These are phyloP conservation scores for Pseudococcus viburni DNA, from an alignment of 2,888 invertebrate species.

Conservation along the genomic window DNA sequence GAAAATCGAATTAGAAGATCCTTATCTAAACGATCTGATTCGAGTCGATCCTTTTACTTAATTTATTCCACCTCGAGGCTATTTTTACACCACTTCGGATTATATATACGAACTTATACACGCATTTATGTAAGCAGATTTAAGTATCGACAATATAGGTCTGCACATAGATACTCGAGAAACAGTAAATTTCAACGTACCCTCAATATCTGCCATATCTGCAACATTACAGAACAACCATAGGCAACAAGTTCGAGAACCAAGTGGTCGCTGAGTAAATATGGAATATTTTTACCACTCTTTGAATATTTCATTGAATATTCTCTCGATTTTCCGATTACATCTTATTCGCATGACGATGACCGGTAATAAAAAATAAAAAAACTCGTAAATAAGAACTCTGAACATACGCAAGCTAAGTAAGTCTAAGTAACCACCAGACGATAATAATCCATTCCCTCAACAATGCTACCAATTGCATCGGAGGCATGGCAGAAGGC, in stretches of 20 bases:
- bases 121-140: too few species aligned
- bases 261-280: background rate
- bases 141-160: too few species aligned
- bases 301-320: conserved; percentile 14
- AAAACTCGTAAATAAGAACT: background rate
- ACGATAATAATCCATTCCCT: conserved; percentile 36
- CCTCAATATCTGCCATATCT: background rate
- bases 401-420: background rate
- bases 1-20: too few species aligned
- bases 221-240: background rate
- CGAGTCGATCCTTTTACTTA: too few species aligned
- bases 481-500: background rate
- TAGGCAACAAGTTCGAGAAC: background rate
- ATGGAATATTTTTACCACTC: background rate
- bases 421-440: background rate
- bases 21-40: too few species aligned
- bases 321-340: conserved; percentile 40
- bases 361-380: conserved; percentile 26
- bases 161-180: background rate
- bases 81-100: too few species aligned
- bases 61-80: too few species aligned
- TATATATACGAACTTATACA: too few species aligned
- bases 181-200: background rate
- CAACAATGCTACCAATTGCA: conserved; percentile 41
- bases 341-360: conserved; percentile 17